phyloP scores from a whole-genome alignment of 2,113 vertebrate species.

The Elachura formosa region DNA sequence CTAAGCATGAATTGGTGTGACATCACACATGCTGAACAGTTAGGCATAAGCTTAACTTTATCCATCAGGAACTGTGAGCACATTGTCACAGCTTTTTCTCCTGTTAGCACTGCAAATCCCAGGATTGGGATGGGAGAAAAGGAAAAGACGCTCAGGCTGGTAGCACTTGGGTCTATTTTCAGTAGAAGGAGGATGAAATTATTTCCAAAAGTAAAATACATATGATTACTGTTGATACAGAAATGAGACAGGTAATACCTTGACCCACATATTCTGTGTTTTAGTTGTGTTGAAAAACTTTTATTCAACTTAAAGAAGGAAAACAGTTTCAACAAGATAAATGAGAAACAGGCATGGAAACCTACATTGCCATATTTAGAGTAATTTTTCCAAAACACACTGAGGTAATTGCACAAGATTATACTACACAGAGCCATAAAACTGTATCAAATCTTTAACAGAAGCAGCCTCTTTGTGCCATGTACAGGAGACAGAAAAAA shows the following conservation, averaged over 20 bases:
- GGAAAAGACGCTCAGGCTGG: not conserved
- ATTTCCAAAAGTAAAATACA: not conserved
- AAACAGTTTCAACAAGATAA: not conserved
- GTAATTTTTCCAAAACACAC: conserved; percentile 39
- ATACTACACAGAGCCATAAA: conserved; percentile 4
- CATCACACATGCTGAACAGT: not conserved
- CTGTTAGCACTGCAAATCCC: not conserved
- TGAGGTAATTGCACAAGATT: conserved; percentile 28
- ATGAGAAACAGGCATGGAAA: not conserved
- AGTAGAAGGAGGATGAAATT: not conserved
- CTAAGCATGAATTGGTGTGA: not conserved
- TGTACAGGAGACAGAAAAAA: not conserved
- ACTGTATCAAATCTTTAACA: not conserved
- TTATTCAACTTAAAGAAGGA: not conserved
- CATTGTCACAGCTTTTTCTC: not conserved
- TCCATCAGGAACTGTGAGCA: not conserved
- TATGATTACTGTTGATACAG: not conserved
- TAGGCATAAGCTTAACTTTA: not conserved
- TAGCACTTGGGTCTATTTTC: not conserved
- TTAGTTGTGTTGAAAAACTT: not conserved
- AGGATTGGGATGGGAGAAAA: not conserved
- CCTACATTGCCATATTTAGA: not conserved
- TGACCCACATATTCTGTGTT: not conserved
- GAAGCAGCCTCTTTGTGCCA: not conserved
- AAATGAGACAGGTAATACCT: not conserved